Evolutionary conservation across 2,113 vertebrate species (phyloP).

Genomic region (Erythrocercus mccallii): DNA sequence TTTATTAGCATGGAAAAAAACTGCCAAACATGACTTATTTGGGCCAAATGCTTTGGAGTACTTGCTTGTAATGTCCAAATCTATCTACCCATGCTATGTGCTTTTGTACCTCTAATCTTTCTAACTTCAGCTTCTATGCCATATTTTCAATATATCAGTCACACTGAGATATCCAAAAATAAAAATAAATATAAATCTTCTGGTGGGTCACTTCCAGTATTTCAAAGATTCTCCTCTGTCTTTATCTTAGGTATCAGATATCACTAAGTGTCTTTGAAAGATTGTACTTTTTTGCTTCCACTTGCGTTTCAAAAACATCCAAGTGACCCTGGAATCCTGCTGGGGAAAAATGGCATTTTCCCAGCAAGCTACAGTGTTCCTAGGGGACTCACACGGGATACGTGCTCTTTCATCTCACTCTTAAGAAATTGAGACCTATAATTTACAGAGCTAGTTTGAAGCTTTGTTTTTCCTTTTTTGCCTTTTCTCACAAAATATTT

Average conservation of each 20-base stretch:
- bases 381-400: background rate
- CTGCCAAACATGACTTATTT: background rate
- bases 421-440: conserved; percentile 15
- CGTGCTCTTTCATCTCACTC: background rate
- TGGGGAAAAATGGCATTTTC: conserved; percentile 16
- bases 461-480: background rate
- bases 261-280: conserved; percentile 21
- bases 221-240: conserved; percentile 15
- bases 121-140: background rate
- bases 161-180: background rate
- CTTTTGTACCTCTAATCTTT: background rate
- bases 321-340: conserved; percentile 11
- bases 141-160: background rate
- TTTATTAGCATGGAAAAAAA: background rate
- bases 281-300: background rate
- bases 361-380: background rate
- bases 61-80: background rate
- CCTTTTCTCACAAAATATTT: background rate
- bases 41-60: background rate
- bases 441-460: background rate
- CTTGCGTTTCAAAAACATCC: background rate
- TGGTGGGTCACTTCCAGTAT: background rate
- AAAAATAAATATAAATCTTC: background rate
- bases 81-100: background rate
- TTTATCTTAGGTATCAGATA: conserved; percentile 20